Base-by-base conservation (phyloP, 2,888 invertebrate species). In the Syrphus vitripennis region DNA sequence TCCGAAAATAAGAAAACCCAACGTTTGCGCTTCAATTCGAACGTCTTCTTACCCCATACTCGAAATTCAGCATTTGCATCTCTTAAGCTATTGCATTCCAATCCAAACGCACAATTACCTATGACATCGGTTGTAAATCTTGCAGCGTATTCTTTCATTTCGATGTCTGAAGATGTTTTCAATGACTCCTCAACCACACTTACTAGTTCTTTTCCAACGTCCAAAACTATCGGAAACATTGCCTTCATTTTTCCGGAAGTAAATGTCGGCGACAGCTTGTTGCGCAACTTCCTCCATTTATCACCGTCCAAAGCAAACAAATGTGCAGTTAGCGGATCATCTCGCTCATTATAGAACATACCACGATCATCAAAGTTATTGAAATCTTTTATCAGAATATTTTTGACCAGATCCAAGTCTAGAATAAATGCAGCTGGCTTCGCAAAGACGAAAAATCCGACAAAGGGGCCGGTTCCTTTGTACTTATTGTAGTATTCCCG, bases 91-190 rank as follows among this genome's bases (percentile, higher is more conserved):
- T 93, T 93, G 83, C 93, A 92, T 14, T 93, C 92, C 4, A 93
- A 89, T 0, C 93, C 94, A 88, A 94, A 94, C 4, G 93, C 93
- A 87, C 93, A 93, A 0, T 90, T 90, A 3, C 93, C 93, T 50
- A 94, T 94, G 0, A 94, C 93, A 87, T 94, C 94, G 4, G 93
- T 93, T 0, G 94, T 93, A 79, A 92, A 94, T 42, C 93, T 91
- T 0, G 92, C 92, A 37, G 92, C 88, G 2, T 92, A 67, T 9
- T 93, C 93, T 70, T 91, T 92, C 0, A 91, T 89, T 70, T 91
- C 93, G 89, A 93, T 79, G 88, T 92, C 42, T 89, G 90, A 9
- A 12, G 83, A 59, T 48, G 26, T 24, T 3, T 31, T 53, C 5
- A n/a, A 3, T 19, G 57, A 45, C 24, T 82, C 67, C 10, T 42